Evolutionary conservation across 2,797 vertebrate species (phyloP).

Genomic region (Sebastes melanostomus): DNA sequence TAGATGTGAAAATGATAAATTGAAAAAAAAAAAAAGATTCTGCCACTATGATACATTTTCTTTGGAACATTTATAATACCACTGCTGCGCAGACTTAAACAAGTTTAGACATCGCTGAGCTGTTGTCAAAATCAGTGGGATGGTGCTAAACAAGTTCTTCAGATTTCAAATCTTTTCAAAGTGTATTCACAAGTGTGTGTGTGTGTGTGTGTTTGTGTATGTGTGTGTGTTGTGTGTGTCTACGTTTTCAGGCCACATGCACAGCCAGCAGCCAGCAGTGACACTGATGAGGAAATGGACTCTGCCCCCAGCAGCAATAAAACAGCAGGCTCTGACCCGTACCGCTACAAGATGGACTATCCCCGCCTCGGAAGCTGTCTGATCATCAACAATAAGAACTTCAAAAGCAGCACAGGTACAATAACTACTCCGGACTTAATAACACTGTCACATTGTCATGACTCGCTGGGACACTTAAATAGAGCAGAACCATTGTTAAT

Average conservation of each 20-base stretch:
- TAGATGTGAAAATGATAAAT: too few relatives aligned
- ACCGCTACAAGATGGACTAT: constrained; percentile 68
- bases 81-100: neutral
- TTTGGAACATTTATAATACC: neutral
- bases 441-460: too few relatives aligned
- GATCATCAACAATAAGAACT: constrained; percentile 78
- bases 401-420: neutral
- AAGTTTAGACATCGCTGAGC: too few relatives aligned
- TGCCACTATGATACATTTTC: accelerated
- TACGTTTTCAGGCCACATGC: neutral
- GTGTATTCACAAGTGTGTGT: neutral
- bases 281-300: neutral
- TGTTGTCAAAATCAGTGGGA: too few relatives aligned
- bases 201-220: neutral
- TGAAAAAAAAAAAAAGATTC: neutral
- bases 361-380: constrained; percentile 62
- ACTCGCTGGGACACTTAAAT: neutral
- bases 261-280: neutral
- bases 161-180: neutral
- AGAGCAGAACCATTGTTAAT: neutral
- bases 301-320: neutral
- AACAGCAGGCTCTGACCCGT: neutral
- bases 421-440: constrained; percentile 18
- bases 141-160: neutral
- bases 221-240: neutral